Conservation (phyloP, 2,888 invertebrate genomes). For the Oconnorella tubifera region DNA sequence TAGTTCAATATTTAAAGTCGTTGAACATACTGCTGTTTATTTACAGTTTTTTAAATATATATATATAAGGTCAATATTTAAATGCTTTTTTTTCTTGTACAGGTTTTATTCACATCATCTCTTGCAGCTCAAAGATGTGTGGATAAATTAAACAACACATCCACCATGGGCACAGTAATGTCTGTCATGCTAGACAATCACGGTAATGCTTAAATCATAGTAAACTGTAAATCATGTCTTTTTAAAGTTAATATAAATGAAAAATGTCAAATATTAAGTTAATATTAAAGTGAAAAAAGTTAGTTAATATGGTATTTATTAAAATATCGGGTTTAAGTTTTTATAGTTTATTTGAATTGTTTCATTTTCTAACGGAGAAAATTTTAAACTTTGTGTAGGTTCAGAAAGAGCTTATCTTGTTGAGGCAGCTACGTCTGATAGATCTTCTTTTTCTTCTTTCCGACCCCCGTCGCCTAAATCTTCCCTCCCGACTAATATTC, state of each 20-base stretch:
- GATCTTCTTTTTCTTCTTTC: slow-evolving; percentile 58
- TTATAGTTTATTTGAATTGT: too few relatives aligned
- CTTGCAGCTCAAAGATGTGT: background rate
- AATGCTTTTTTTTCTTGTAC: background rate
- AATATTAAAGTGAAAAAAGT: background rate
- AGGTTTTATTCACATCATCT: background rate
- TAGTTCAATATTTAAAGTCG: too few relatives aligned
- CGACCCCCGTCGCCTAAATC: slow-evolving; percentile 60
- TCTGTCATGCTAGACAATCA: background rate
- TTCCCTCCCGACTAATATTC: slow-evolving; percentile 84
- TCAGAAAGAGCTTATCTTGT: background rate
- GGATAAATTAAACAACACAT: background rate
- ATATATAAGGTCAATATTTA: background rate
- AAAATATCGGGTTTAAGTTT: too few relatives aligned
- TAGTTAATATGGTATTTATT: background rate
- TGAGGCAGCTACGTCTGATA: background rate
- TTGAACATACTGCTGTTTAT: too few relatives aligned
- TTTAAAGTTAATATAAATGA: too few relatives aligned
- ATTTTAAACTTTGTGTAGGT: background rate
- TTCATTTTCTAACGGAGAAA: too few relatives aligned
- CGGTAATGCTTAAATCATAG: too few relatives aligned
- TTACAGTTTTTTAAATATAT: background rate
- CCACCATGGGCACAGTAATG: background rate
- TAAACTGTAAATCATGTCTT: too few relatives aligned
- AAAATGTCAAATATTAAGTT: too few relatives aligned